These are phyloP conservation scores for Dascyllus trimaculatus DNA, from an alignment of 2,113 vertebrate species.

Conservation along the genomic window DNA sequence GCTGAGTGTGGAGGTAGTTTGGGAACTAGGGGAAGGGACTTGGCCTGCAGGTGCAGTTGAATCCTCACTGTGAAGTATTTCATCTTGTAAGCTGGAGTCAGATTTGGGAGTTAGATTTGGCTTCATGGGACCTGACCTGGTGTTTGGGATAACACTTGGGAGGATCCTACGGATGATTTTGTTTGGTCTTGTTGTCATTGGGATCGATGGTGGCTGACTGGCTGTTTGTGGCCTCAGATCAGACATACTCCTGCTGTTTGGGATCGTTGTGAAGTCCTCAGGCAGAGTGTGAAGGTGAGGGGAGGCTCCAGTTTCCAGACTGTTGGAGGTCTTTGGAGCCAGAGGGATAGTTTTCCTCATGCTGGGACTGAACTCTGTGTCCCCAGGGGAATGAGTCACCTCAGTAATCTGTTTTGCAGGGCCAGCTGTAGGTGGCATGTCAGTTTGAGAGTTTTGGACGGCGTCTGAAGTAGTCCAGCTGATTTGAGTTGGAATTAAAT, in stretches of 20 bases:
- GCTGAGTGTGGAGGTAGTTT: conserved; percentile 28
- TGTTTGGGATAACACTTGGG: conserved; percentile 46
- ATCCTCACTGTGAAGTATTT: conserved; percentile 8
- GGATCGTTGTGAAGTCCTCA: conserved; percentile 33
- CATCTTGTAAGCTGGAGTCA: conserved; percentile 17
- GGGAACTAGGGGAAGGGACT: conserved; percentile 1
- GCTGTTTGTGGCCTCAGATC: conserved; percentile 64
- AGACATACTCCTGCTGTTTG: conserved; percentile 60
- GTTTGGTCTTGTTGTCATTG: conserved; percentile 68
- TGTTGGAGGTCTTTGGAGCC: conserved; percentile 47
- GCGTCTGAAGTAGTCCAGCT: conserved; percentile 17
- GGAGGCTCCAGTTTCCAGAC: conserved; percentile 9
- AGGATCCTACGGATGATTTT: conserved; percentile 33
- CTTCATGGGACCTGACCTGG: conserved; percentile 42
- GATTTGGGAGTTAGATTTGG: conserved; percentile 23
- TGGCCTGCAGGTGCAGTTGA: conserved; percentile 15
- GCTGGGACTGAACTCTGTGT: conserved; percentile 42
- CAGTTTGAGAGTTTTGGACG: conserved; percentile 35
- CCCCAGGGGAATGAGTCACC: conserved; percentile 30
- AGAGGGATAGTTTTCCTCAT: conserved; percentile 29
- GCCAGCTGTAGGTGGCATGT: conserved; percentile 39
- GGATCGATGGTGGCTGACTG: conserved; percentile 38
- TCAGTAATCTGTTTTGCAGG: conserved; percentile 25
- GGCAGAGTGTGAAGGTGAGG: conserved; percentile 15
- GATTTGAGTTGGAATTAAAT: conserved; percentile 21